Evolutionary conservation across 2,113 vertebrate species (phyloP).

Genomic region (Passer domesticus): DNA sequence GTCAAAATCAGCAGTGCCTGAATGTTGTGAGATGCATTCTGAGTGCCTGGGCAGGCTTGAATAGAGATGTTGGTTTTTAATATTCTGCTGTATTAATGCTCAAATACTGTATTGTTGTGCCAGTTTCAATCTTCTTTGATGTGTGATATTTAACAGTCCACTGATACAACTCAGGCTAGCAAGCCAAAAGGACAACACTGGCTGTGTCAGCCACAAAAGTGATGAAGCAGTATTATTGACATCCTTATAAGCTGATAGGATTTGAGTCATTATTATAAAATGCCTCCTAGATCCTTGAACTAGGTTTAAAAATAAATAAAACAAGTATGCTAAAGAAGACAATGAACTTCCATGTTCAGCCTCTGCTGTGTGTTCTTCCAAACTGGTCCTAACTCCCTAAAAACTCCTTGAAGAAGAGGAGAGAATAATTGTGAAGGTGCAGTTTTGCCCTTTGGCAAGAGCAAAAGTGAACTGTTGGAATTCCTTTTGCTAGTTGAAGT

Average conservation of each 20-base stretch:
- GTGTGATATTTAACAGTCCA: background rate
- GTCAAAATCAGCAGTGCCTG: background rate
- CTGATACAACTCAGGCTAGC: background rate
- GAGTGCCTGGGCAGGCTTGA: background rate
- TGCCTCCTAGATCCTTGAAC: background rate
- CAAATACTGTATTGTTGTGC: background rate
- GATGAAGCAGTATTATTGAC: background rate
- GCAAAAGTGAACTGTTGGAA: background rate
- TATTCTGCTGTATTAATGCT: background rate
- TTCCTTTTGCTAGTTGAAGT: background rate
- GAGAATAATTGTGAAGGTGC: fast-evolving
- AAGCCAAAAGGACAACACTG: background rate
- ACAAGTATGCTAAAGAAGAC: background rate
- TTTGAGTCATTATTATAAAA: background rate
- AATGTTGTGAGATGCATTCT: background rate
- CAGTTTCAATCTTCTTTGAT: background rate
- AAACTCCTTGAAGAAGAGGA: background rate
- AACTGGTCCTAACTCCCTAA: background rate
- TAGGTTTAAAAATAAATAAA: background rate
- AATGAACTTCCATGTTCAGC: background rate
- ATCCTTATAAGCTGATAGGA: background rate
- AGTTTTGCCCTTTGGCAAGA: background rate
- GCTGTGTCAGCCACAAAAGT: background rate
- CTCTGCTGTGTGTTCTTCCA: background rate
- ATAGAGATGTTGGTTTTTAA: background rate